These are phyloP conservation scores for Eupeodes corollae DNA, from an alignment of 1,140 invertebrate genomes.

Conservation along the genomic window DNA sequence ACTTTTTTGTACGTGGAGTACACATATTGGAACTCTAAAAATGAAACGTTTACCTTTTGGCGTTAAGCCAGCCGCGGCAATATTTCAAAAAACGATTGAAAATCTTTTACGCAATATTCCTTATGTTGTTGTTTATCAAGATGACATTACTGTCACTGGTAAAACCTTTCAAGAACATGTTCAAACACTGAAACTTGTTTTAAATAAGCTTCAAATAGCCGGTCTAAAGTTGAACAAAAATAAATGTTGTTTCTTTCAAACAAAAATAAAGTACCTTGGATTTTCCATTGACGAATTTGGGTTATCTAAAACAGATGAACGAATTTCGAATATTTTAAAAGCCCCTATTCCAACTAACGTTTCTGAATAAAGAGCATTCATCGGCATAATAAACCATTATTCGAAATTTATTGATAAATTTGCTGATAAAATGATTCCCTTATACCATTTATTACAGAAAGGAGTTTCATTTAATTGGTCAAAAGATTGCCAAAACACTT, in stretches of 20 bases:
- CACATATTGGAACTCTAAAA: slow-evolving; percentile 21
- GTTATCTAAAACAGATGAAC: slow-evolving; percentile 10
- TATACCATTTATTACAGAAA: slow-evolving; percentile 24
- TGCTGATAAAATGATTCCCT: slow-evolving; percentile 14
- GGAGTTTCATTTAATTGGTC: slow-evolving; percentile 13
- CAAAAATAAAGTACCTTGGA: slow-evolving; percentile 21
- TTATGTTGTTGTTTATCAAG: too few species aligned
- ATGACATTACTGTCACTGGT: too few species aligned
- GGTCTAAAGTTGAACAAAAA: slow-evolving; percentile 15
- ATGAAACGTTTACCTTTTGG: slow-evolving; percentile 20
- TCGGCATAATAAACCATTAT: slow-evolving; percentile 26
- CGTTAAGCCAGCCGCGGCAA: slow-evolving; percentile 20
- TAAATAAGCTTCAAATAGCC: not conserved
- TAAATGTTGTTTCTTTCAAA: slow-evolving; percentile 22
- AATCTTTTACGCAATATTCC: too few species aligned
- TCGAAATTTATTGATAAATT: slow-evolving; percentile 30
- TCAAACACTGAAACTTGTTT: slow-evolving; percentile 9
- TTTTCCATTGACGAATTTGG: slow-evolving; percentile 18
- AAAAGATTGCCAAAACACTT: slow-evolving; percentile 5
- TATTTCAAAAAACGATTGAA: too few species aligned
- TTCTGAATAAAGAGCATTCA: slow-evolving; percentile 18
- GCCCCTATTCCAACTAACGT: slow-evolving; percentile 13
- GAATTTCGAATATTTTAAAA: slow-evolving; percentile 14
- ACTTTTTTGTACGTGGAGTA: slow-evolving; percentile 16
- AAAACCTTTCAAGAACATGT: too few species aligned